A percentile compares a stretch with the other conserved stretches of the same genome.
phyloP scores from a whole-genome alignment of 2,888 invertebrate genomes.

The Coleophora flavipennella region DNA sequence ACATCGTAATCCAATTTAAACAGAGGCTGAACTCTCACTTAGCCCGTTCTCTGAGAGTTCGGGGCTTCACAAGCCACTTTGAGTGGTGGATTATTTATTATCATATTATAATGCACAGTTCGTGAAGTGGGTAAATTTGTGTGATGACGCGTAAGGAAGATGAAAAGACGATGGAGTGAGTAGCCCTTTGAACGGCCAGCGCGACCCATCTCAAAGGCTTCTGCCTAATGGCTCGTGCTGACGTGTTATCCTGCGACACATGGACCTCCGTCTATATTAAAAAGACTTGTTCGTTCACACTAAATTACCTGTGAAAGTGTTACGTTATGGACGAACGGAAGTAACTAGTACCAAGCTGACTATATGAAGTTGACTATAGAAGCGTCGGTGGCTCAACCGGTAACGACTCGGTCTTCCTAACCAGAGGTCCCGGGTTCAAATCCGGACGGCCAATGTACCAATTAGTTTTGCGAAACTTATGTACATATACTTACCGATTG shows the following conservation, averaged over 20 bases:
- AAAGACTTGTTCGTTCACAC: constrained; percentile 14
- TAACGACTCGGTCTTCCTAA: too few relatives aligned
- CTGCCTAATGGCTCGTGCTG: constrained; percentile 48
- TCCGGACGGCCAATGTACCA: too few relatives aligned
- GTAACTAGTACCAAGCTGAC: too few relatives aligned
- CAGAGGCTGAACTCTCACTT: constrained; percentile 35
- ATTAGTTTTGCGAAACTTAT: too few relatives aligned
- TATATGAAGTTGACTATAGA: too few relatives aligned
- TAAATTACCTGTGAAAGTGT: too few relatives aligned
- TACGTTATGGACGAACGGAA: too few relatives aligned
- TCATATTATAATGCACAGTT: constrained; percentile 16
- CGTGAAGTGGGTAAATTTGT: constrained; percentile 22
- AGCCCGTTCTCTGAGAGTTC: constrained; percentile 25
- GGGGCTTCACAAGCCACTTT: constrained; percentile 26
- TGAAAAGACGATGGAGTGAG: constrained; percentile 49
- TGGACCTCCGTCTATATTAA: constrained; percentile 19
- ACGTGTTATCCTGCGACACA: constrained; percentile 34
- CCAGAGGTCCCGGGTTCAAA: too few relatives aligned
- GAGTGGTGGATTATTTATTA: constrained; percentile 34
- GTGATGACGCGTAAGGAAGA: constrained; percentile 40
- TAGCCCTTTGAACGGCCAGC: constrained; percentile 40
- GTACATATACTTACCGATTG: too few relatives aligned
- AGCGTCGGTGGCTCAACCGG: too few relatives aligned
- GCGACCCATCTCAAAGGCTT: constrained; percentile 49
- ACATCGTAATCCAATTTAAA: constrained; percentile 50